Evolutionary conservation across 2,888 invertebrate species (phyloP).

Genomic region (Clostera curtula): DNA sequence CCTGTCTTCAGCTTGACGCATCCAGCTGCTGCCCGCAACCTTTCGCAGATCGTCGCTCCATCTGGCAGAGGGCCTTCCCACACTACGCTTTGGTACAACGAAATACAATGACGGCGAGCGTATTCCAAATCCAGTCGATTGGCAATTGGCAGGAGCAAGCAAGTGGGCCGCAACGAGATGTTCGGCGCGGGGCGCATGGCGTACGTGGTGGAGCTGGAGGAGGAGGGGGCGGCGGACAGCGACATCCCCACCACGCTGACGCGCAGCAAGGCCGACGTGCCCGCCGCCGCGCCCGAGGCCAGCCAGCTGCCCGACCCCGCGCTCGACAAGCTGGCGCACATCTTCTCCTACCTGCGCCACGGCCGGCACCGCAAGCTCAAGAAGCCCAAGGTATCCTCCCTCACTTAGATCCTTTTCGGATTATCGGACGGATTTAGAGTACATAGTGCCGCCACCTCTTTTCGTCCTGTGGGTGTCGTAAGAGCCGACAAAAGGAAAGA

Average conservation of each 20-base stretch:
- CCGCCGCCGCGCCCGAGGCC: slow-evolving; percentile 78
- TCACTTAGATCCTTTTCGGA: no score
- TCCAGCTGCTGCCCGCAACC: no score
- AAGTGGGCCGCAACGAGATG: slow-evolving; percentile 88
- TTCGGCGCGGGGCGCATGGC: slow-evolving; percentile 98
- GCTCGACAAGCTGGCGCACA: slow-evolving; percentile 97
- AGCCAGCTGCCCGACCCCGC: slow-evolving; percentile 79
- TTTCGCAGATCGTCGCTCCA: no score
- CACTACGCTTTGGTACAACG: no score
- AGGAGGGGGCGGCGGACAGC: slow-evolving; percentile 78
- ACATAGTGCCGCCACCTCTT: no score
- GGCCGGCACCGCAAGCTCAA: slow-evolving; percentile 85
- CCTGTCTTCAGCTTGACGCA: no score
- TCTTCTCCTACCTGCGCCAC: slow-evolving; percentile 94
- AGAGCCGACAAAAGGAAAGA: no score
- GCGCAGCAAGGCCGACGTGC: slow-evolving; percentile 93
- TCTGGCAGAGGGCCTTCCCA: no score
- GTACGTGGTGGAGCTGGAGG: slow-evolving; percentile 96
- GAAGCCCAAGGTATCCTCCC: slow-evolving; percentile 79
- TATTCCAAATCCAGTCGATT: background rate
- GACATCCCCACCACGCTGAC: slow-evolving; percentile 98
- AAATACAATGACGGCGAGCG: no score
- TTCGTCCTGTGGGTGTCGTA: no score
- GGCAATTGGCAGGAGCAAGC: slow-evolving; percentile 75
- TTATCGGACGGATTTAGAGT: no score